Evolutionary conservation across 2,797 vertebrate genomes (phyloP), one percentile per base, ranked within the genome.

Genomic region (Thripadectes ignobilis): DNA sequence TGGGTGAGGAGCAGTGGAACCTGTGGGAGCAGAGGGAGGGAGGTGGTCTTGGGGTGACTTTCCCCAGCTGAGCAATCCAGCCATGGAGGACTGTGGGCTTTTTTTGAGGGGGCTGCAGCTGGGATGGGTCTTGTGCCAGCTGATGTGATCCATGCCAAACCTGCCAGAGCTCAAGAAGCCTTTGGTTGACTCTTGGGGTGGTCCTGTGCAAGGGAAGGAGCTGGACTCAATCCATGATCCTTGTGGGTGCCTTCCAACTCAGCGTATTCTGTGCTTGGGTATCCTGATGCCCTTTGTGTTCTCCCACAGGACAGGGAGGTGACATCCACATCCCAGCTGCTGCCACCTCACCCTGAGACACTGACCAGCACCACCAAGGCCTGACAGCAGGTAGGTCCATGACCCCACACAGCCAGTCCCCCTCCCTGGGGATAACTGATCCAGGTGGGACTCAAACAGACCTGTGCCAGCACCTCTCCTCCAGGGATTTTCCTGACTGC

Each of bases 61-160:
- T 83, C 27, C 43, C 13, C 9, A 15, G 10, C 36, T 0, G 6
- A 41, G n/a, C 43, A 62, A 61, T 36, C 52, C 36, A 12, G 9
- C 23, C 3, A 1, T 19, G 14, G 7, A 0, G 1, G n/a, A 7
- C 4, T 17, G 3, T 4, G 43, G 30, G 52, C 2, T 16, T 15
- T 41, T 54, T 58, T 29, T 6, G 1, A 3, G 16, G 49, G 22
- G 11, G 13, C 2, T 52, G 29, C 57, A 49, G 46, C 59, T 57
- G 38, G 36, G n/a, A 7, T 17, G 52, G 34, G 5, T 17, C 8
- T 54, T 30, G 26, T 10, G 12, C 29, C 0, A 1, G 26, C 17
- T 30, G 75, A 12, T 2, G 17, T 9, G 24, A 6, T 51, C 67
- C 26, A 3, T 66, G 38, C 26, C 36, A 39, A 29, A 20, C 26